Conservation (phyloP, 1,140 invertebrate species). For the Drosophila eugracilis region DNA sequence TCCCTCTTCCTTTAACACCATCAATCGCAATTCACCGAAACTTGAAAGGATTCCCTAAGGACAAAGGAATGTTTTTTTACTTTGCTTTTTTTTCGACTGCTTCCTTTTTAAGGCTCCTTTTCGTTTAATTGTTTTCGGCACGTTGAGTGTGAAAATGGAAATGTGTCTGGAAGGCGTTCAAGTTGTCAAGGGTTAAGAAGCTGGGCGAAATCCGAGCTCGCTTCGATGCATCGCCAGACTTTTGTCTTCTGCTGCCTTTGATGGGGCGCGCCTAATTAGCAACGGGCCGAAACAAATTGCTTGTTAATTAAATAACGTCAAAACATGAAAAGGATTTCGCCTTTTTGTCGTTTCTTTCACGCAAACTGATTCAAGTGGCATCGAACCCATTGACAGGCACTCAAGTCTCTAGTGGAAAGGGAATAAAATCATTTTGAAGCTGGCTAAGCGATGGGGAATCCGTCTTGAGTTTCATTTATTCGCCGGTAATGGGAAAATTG, state of each 20-base stretch:
- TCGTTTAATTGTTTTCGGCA: conserved; percentile 57
- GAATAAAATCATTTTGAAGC: conserved; percentile 5
- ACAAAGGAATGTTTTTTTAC: conserved; percentile 26
- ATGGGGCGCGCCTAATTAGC: conserved; percentile 59
- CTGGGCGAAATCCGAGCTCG: conserved; percentile 47
- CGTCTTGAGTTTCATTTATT: conserved; percentile 1
- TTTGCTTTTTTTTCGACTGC: conserved; percentile 6
- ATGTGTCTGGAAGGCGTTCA: conserved; percentile 44
- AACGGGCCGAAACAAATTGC: conserved; percentile 53
- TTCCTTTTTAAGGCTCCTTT: conserved; percentile 41
- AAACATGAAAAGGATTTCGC: conserved; percentile 52
- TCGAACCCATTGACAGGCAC: conserved; percentile 44
- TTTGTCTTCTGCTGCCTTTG: conserved; percentile 45
- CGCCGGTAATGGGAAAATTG: neutral
- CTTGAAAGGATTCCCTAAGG: conserved; percentile 40
- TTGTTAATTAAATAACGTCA: conserved; percentile 60
- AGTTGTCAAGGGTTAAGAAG: conserved; percentile 37
- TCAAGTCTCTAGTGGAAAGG: neutral
- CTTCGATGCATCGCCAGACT: conserved; percentile 53
- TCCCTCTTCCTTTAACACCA: neutral
- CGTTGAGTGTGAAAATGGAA: conserved; percentile 61
- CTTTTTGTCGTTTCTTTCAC: conserved; percentile 23
- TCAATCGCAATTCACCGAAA: conserved; percentile 1
- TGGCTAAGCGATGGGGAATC: conserved; percentile 1
- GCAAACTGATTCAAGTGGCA: conserved; percentile 43